Evolutionary conservation across 2,113 vertebrate species (phyloP).

Genomic region (Heterochromis multidens): DNA sequence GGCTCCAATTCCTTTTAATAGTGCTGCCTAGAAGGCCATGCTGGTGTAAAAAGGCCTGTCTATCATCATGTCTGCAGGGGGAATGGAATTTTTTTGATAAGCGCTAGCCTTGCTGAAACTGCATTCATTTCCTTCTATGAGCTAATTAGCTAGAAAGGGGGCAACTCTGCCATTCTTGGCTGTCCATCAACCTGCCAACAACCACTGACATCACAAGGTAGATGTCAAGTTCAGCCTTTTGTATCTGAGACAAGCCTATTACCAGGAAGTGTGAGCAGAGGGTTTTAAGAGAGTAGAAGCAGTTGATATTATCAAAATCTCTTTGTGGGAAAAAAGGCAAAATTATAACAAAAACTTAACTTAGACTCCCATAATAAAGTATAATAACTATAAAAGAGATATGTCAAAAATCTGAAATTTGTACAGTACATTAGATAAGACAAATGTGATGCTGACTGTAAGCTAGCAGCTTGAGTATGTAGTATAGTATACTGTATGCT

Average conservation of each 20-base stretch:
- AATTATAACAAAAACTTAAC: slow-evolving; percentile 6
- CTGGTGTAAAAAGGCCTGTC: slow-evolving; percentile 36
- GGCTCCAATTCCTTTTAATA: slow-evolving; percentile 47
- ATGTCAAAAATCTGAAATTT: background rate
- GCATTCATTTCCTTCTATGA: slow-evolving; percentile 79
- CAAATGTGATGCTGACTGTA: slow-evolving; percentile 8
- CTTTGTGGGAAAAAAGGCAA: background rate
- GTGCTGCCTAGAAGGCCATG: slow-evolving; percentile 54
- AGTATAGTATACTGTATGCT: slow-evolving; percentile 6
- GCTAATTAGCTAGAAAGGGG: slow-evolving; percentile 84
- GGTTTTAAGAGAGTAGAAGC: slow-evolving; percentile 57
- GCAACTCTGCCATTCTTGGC: slow-evolving; percentile 77
- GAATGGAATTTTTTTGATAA: slow-evolving; percentile 78
- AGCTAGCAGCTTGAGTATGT: slow-evolving; percentile 4
- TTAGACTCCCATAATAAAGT: background rate
- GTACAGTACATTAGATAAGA: background rate
- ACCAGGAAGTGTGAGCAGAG: slow-evolving; percentile 66
- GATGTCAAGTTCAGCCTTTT: slow-evolving; percentile 84
- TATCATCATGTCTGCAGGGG: slow-evolving; percentile 39
- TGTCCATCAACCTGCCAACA: slow-evolving; percentile 84
- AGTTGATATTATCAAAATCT: slow-evolving; percentile 60
- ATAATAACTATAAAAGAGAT: background rate
- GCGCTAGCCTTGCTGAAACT: slow-evolving; percentile 72
- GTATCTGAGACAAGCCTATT: slow-evolving; percentile 80
- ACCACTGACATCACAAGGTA: slow-evolving; percentile 82